Conservation (phyloP, 1,140 invertebrate genomes). For the Orchesella cincta region DNA sequence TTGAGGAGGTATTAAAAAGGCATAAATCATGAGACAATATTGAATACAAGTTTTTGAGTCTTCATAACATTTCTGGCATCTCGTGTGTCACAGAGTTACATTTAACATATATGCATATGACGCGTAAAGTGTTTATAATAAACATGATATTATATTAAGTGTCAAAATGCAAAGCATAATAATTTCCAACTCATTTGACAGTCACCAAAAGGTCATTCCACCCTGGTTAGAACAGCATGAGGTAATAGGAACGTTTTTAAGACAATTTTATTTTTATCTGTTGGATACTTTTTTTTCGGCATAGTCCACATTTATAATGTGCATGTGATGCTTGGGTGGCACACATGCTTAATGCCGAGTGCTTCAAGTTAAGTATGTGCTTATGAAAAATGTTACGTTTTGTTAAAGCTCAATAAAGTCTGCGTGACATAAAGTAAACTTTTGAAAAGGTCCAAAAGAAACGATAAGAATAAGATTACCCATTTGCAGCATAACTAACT, state of each 20-base stretch:
- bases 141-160: neutral
- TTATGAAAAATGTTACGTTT: too few relatives aligned
- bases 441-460: too few relatives aligned
- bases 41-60: neutral
- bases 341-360: too few relatives aligned
- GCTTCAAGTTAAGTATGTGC: too few relatives aligned
- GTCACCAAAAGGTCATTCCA: conserved; percentile 8
- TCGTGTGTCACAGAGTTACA: neutral
- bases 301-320: too few relatives aligned
- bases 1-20: neutral
- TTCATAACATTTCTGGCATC: neutral
- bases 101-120: neutral
- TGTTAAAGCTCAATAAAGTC: too few relatives aligned
- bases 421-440: too few relatives aligned
- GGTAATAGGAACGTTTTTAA: conserved; percentile 15
- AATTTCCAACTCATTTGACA: neutral
- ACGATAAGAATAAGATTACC: too few relatives aligned
- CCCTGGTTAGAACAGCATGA: neutral
- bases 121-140: neutral
- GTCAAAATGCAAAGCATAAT: neutral
- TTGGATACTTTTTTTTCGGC: too few relatives aligned
- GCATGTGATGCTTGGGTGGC: too few relatives aligned
- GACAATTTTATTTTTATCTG: neutral
- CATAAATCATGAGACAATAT: conserved; percentile 4
- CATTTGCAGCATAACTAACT: too few relatives aligned